These are phyloP conservation scores for Batillaria attramentaria DNA, from an alignment of 1,140 invertebrate species.

Conservation along the genomic window DNA sequence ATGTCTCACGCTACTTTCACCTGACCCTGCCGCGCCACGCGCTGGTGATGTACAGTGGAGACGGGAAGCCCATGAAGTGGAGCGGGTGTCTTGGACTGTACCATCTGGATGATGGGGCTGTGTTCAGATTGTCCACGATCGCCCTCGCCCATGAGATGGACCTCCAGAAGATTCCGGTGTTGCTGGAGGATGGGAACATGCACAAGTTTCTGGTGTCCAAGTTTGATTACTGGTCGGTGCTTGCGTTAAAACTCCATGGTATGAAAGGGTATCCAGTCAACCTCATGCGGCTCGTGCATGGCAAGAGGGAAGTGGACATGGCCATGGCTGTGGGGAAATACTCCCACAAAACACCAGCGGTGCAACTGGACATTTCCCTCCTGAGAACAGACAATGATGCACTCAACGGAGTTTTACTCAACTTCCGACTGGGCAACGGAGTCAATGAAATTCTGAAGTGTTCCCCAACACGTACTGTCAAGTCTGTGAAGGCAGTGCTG, in stretches of 20 bases:
- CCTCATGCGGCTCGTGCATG: constrained; percentile 55
- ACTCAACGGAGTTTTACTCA: constrained; percentile 57
- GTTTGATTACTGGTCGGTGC: constrained; percentile 63
- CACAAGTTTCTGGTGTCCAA: constrained; percentile 52
- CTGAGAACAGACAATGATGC: constrained; percentile 52
- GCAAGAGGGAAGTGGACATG: constrained; percentile 49
- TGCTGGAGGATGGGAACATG: constrained; percentile 48
- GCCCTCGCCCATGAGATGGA: constrained; percentile 51
- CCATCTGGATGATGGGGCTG: constrained; percentile 48
- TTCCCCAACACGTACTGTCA: constrained; percentile 49
- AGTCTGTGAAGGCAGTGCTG: constrained; percentile 54
- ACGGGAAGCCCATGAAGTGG: constrained; percentile 48
- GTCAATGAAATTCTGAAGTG: constrained; percentile 58
- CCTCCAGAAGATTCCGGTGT: constrained; percentile 53
- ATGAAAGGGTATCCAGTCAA: constrained; percentile 62
- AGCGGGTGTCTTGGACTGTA: constrained; percentile 56
- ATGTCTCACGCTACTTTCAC: constrained; percentile 55
- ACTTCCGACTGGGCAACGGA: constrained; percentile 54
- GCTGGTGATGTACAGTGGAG: constrained; percentile 52
- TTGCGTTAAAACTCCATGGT: constrained; percentile 64
- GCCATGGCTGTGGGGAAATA: constrained; percentile 51
- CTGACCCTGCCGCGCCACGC: constrained; percentile 59
- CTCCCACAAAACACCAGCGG: constrained; percentile 29
- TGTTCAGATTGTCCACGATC: constrained; percentile 55
- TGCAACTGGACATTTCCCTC: constrained; percentile 55